Conservation (phyloP, 2,113 vertebrate species). For the Atherinomorus stipes region DNA sequence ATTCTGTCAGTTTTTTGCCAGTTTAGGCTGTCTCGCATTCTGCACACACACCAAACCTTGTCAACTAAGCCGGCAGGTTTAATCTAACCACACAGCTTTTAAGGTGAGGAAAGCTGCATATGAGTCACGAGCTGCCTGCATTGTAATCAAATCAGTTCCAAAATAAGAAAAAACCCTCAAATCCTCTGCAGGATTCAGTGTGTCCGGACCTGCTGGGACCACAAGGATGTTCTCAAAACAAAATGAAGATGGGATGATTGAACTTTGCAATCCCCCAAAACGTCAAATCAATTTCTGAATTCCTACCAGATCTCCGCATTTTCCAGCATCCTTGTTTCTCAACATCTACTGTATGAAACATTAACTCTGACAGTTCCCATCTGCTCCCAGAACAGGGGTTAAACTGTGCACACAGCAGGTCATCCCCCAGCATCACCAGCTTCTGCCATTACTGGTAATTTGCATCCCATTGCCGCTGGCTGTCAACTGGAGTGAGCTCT, state of each 20-base stretch:
- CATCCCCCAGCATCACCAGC: neutral
- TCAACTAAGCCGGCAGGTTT: neutral
- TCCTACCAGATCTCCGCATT: neutral
- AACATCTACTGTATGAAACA: neutral
- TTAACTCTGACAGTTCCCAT: neutral
- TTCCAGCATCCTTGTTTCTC: neutral
- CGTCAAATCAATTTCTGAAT: neutral
- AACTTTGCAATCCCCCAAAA: neutral
- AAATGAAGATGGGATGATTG: conserved; percentile 7
- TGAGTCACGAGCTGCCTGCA: conserved; percentile 21
- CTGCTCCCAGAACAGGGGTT: neutral
- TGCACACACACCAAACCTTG: neutral
- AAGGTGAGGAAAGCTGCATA: neutral
- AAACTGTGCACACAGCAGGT: neutral
- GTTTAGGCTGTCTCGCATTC: conserved; percentile 4
- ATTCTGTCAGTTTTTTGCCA: conserved; percentile 13
- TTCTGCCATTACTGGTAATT: too few species aligned
- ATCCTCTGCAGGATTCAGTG: conserved; percentile 23
- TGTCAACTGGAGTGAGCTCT: neutral
- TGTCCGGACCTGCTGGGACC: conserved; percentile 25
- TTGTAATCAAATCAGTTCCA: conserved; percentile 28
- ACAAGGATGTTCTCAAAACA: conserved; percentile 25
- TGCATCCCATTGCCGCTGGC: neutral
- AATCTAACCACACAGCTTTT: neutral
- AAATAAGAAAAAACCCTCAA: neutral